These are phyloP conservation scores for Machaerirhynchus nigripectus DNA, from an alignment of 2,113 vertebrate species.

Conservation along the genomic window DNA sequence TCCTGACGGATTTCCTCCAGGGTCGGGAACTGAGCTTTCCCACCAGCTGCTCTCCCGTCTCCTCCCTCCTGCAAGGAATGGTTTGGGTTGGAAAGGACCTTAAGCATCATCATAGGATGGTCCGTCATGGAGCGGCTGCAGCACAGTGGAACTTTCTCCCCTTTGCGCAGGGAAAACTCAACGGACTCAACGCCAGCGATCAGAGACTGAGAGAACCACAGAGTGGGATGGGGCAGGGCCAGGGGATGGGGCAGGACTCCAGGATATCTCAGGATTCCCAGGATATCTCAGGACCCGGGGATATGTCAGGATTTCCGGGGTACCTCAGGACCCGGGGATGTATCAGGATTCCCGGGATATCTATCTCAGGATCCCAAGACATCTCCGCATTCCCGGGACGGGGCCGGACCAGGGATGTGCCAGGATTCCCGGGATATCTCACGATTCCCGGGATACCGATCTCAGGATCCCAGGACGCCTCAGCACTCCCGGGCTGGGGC, in stretches of 20 bases:
- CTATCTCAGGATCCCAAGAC: too few relatives aligned
- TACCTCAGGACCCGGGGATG: too few relatives aligned
- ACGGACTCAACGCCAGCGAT: rapidly evolving
- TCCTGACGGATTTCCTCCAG: not conserved
- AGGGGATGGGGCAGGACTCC: too few relatives aligned
- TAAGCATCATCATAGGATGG: rapidly evolving
- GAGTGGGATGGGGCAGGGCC: too few relatives aligned
- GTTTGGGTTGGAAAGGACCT: not conserved
- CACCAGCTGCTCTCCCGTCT: not conserved
- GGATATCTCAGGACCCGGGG: rapidly evolving
- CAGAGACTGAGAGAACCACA: not conserved
- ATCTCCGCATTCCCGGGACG: too few relatives aligned
- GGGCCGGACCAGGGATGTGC: too few relatives aligned
- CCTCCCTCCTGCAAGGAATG: not conserved
- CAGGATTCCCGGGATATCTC: not conserved
- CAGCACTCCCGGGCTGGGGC: rapidly evolving
- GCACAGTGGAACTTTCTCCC: rapidly evolving
- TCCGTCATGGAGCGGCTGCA: not conserved
- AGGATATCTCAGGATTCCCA: not conserved
- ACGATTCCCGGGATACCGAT: not conserved
- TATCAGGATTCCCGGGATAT: rapidly evolving
- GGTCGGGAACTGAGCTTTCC: not conserved
- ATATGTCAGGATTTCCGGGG: rapidly evolving
- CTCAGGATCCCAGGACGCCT: too few relatives aligned
- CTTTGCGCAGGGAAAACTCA: not conserved